Percentiles rank a stretch among this genome's conserved stretches.
Evolutionary conservation across 53 echinoderm and acorn worm species (phyloP).

Genomic region (Luidia sarsii): DNA sequence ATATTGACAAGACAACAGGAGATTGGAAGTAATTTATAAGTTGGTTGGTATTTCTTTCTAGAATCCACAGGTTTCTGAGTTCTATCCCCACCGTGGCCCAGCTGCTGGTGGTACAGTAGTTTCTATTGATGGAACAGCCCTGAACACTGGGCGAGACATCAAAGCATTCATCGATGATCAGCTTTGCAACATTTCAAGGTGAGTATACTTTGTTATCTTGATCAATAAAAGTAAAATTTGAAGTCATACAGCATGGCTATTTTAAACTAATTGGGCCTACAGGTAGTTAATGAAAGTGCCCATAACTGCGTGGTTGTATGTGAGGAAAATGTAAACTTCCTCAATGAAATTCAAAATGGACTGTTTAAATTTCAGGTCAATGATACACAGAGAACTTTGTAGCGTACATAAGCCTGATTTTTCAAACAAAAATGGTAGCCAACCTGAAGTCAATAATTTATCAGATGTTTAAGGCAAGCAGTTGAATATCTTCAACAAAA

Average conservation of each 20-base stretch:
- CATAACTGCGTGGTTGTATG: not conserved
- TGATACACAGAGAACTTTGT: not conserved
- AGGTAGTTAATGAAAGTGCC: not conserved
- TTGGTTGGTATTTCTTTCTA: not conserved
- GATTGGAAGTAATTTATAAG: too few species aligned
- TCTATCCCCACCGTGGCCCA: conserved; percentile 30
- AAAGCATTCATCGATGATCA: conserved; percentile 32
- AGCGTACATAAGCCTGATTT: not conserved
- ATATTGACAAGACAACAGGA: too few species aligned
- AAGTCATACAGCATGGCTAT: not conserved
- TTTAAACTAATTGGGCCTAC: not conserved
- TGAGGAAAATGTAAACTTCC: not conserved
- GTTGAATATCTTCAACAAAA: too few species aligned
- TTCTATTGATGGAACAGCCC: conserved; percentile 18
- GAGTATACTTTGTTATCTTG: not conserved
- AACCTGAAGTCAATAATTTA: too few species aligned
- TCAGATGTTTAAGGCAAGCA: too few species aligned
- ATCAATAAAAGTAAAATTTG: too few species aligned
- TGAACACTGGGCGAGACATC: conserved; percentile 43
- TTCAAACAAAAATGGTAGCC: too few species aligned
- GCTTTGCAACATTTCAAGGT: conserved; percentile 10
- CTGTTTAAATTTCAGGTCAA: not conserved
- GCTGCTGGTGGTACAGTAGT: conserved; percentile 50
- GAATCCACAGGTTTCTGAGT: conserved; percentile 18
- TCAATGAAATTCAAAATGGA: not conserved